Evolutionary conservation across 2,797 vertebrate genomes (phyloP), one percentile per base, ranked within the genome.

Genomic region (Darevskia nairensis): DNA sequence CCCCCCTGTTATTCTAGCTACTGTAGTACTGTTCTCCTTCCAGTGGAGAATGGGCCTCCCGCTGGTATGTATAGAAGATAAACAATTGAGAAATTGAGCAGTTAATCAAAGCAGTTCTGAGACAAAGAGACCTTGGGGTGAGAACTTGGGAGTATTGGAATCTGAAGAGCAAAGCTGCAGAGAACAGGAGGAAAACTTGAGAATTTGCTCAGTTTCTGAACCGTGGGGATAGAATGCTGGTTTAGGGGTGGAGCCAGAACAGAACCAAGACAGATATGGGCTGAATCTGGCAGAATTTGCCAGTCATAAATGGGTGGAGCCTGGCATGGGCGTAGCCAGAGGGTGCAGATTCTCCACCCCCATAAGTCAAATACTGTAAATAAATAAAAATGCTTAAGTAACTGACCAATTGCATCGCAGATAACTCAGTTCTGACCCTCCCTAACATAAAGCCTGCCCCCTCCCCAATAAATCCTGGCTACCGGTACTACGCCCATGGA

Each of bases 11-110:
- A 85, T 80, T 68, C 77, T 66, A 85, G 83, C 88, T 85, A 89
- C 88, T 81, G 88, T 85, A 81, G 71, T 75, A 29, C 83, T 80
- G 83, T 81, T 82, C 71, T 50, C 39, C 81, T 85, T 81, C 82
- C 89, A 90, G 82, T 35, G 61, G 59, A 71, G 82, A 88, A 69
- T 17, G 86, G 89, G 82, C 77, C 82, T 80, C 72, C 64, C 35
- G 64, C 89, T 87, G 71, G 89, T 85, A 90, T 85, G 89, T 84
- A 77, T 74, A 55, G 76, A 87, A 77, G 82, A 85, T 85, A 90
- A 90, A 90, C 79, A 82, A 61, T 76, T 90, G 89, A 77, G 89
- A 85, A 90, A 90, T 88, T 71, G 72, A 90, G 82, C 82, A 82
- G 35, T 82, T 90, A 76, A 81, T 84, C 86, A 82, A 88, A 85